phyloP scores from a whole-genome alignment of 2,113 vertebrate species.

The Mugil cephalus region DNA sequence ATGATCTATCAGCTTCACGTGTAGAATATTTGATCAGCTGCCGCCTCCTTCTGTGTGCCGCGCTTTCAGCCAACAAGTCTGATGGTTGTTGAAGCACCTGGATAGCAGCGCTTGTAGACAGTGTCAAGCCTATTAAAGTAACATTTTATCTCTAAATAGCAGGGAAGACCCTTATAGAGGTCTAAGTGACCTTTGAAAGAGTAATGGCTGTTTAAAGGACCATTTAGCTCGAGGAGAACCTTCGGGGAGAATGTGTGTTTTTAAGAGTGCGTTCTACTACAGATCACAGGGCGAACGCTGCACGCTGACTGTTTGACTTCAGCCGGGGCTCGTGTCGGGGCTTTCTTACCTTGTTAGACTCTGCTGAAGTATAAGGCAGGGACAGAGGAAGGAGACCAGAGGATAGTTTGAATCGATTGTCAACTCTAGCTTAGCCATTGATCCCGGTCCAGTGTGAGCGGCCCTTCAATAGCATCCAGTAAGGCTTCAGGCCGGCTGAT shows the following conservation, averaged over 20 bases:
- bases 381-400: slow-evolving; percentile 44
- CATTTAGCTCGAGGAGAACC: slow-evolving; percentile 9
- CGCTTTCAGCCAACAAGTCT: too few species aligned
- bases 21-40: too few species aligned
- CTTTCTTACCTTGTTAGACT: slow-evolving; percentile 50
- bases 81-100: not conserved
- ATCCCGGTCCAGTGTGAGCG: slow-evolving; percentile 63
- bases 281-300: slow-evolving; percentile 26
- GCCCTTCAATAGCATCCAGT: slow-evolving; percentile 58
- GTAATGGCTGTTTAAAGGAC: slow-evolving; percentile 11
- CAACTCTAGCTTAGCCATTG: slow-evolving; percentile 68
- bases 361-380: slow-evolving; percentile 43
- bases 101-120: not conserved
- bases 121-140: not conserved
- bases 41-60: too few species aligned
- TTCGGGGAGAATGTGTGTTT: slow-evolving; percentile 18
- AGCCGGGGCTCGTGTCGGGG: slow-evolving; percentile 15
- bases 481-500: slow-evolving; percentile 50
- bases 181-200: slow-evolving; percentile 16
- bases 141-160: slow-evolving; percentile 1
- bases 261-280: not conserved
- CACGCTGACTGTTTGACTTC: slow-evolving; percentile 18
- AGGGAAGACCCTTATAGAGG: slow-evolving; percentile 6
- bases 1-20: too few species aligned
- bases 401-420: slow-evolving; percentile 62